These are phyloP conservation scores for Pectinophora gossypiella DNA, from an alignment of 1,140 invertebrate genomes.

Conservation along the genomic window DNA sequence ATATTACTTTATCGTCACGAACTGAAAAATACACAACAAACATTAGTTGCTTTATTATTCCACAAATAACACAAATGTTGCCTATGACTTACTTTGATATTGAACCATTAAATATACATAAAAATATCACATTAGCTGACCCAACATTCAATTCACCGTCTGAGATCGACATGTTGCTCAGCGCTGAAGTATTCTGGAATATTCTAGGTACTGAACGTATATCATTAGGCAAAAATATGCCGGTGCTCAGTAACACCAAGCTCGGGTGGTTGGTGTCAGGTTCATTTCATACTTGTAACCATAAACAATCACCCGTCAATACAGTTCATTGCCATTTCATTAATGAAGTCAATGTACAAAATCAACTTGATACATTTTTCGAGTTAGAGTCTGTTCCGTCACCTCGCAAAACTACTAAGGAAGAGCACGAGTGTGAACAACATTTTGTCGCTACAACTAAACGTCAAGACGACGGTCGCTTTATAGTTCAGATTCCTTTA, in stretches of 20 bases:
- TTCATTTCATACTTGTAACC: too few species aligned
- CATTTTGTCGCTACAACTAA: slow-evolving; percentile 6
- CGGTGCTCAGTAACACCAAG: slow-evolving; percentile 24
- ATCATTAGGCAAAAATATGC: slow-evolving; percentile 12
- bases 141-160: slow-evolving; percentile 26
- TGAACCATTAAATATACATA: slow-evolving; percentile 14
- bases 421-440: slow-evolving; percentile 26
- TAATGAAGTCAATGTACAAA: neutral
- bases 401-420: slow-evolving; percentile 6
- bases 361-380: neutral
- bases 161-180: slow-evolving; percentile 32
- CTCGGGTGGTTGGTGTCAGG: slow-evolving; percentile 27
- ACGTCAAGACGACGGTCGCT: slow-evolving; percentile 12
- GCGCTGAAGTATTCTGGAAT: slow-evolving; percentile 29
- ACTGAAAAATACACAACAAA: neutral
- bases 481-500: slow-evolving; percentile 17
- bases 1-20: neutral
- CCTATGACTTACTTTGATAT: slow-evolving; percentile 6
- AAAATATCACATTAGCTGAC: slow-evolving; percentile 32
- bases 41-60: neutral
- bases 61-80: slow-evolving; percentile 1
- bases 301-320: too few species aligned
- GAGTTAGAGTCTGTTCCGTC: slow-evolving; percentile 17
- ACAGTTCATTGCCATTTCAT: slow-evolving; percentile 7
- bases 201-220: slow-evolving; percentile 25